Conservation (phyloP, 23 tunicate genomes). For the Ciona savignyi region DNA sequence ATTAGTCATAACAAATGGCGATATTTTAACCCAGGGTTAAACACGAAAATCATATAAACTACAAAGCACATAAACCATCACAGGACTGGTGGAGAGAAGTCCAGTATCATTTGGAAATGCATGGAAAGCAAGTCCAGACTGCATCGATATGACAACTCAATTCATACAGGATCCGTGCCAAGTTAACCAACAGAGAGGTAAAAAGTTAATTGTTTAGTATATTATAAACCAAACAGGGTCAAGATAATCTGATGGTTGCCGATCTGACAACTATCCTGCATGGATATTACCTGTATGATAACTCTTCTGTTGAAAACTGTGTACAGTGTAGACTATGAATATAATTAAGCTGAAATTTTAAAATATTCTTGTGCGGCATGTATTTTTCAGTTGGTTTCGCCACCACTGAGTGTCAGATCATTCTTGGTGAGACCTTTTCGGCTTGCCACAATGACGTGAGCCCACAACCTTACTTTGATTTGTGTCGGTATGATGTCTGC, state of each 20-base stretch:
- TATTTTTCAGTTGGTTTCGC: constrained; percentile 31
- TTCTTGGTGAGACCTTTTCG: constrained; percentile 12
- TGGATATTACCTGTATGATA: too few relatives aligned
- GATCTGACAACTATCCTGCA: too few relatives aligned
- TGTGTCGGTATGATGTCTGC: constrained; percentile 48
- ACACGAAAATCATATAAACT: too few relatives aligned
- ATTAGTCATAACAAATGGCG: too few relatives aligned
- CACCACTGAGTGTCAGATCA: constrained; percentile 17
- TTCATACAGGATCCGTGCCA: constrained; percentile 32
- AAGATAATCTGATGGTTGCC: too few relatives aligned
- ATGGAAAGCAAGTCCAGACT: constrained; percentile 47
- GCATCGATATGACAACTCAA: constrained; percentile 15
- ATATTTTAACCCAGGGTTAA: too few relatives aligned
- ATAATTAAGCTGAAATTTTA: not conserved
- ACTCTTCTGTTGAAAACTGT: too few relatives aligned
- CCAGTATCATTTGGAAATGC: constrained; percentile 39
- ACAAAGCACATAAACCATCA: too few relatives aligned
- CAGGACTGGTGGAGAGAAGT: constrained; percentile 50
- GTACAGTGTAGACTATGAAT: too few relatives aligned
- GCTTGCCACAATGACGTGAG: constrained; percentile 35
- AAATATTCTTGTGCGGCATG: not conserved
- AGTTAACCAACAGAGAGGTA: constrained; percentile 45
- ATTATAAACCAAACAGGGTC: too few relatives aligned
- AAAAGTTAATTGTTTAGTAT: constrained; percentile 26
- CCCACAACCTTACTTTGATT: constrained; percentile 11